Evolutionary conservation across 2,113 vertebrate genomes (phyloP).

Genomic region (Nycticebus coucang): DNA sequence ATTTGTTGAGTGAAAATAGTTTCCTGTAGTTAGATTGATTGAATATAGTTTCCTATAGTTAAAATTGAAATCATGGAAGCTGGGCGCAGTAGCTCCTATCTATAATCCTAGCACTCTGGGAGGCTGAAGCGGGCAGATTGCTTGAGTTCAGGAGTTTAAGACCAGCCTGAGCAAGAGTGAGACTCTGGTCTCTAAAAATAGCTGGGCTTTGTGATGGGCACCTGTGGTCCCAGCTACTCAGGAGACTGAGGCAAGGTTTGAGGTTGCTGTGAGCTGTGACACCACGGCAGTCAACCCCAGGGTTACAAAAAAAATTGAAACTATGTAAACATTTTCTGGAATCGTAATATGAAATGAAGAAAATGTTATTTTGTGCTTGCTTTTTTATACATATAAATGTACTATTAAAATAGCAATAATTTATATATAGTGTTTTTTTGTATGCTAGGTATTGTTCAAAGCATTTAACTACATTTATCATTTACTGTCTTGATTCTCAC

Average conservation of each 20-base stretch:
- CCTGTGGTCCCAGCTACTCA: no score
- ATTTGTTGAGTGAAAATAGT: background rate
- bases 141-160: no score
- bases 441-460: background rate
- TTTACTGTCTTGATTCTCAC: conserved; percentile 35
- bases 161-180: no score
- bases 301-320: background rate
- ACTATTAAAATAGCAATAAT: background rate
- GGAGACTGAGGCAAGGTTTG: no score
- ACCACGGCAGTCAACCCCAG: no score
- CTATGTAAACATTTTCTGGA: conserved; percentile 12
- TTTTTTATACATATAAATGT: conserved; percentile 46
- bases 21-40: background rate
- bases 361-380: background rate
- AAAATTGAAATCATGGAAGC: background rate
- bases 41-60: background rate
- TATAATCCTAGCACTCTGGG: no score
- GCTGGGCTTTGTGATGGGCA: no score
- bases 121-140: no score
- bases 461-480: conserved; percentile 6
- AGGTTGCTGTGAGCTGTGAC: no score
- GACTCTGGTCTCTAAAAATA: no score
- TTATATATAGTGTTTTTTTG: background rate
- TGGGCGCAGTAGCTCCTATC: no score
- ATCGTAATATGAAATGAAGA: conserved; percentile 48